Percentiles rank a stretch among this genome's conserved stretches.
These are phyloP conservation scores for Passerculus sandwichensis DNA, from an alignment of 2,797 vertebrate species.

Conservation along the genomic window DNA sequence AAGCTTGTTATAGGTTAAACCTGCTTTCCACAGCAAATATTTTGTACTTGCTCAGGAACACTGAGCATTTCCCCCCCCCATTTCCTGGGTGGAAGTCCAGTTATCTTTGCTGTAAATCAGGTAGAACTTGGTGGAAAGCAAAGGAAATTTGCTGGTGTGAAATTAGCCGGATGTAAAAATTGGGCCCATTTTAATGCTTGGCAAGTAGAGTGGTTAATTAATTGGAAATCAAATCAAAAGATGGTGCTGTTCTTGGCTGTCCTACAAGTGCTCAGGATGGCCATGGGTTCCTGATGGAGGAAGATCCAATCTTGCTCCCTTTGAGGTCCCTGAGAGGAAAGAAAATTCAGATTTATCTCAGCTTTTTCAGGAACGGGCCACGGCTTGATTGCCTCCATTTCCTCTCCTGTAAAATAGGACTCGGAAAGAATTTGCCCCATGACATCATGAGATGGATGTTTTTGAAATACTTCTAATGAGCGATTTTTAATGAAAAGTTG, in stretches of 20 bases:
- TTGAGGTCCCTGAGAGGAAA: constrained; percentile 13
- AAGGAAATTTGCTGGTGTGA: constrained; percentile 6
- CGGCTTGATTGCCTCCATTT: constrained; percentile 45
- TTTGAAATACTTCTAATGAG: constrained; percentile 22
- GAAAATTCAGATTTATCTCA: constrained; percentile 46
- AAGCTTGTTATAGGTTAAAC: not conserved
- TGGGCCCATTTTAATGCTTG: not conserved
- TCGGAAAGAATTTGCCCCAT: constrained; percentile 32
- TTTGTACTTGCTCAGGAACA: not conserved
- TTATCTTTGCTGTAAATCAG: not conserved
- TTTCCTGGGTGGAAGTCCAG: not conserved
- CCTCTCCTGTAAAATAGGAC: constrained; percentile 25
- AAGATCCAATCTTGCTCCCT: constrained; percentile 16
- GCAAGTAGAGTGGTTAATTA: constrained; percentile 18
- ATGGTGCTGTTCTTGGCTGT: constrained; percentile 28
- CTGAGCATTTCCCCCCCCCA: rapidly evolving
- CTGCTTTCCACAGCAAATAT: not conserved
- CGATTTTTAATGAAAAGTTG: constrained; percentile 48
- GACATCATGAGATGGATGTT: constrained; percentile 27
- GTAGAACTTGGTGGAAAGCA: not conserved
- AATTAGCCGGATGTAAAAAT: not conserved
- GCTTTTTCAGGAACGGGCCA: constrained; percentile 16
- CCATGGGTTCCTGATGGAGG: not conserved
- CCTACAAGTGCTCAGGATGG: not conserved
- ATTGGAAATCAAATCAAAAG: constrained; percentile 25